Conservation (phyloP, 2,888 invertebrate genomes). For the Pollenia amentaria region DNA sequence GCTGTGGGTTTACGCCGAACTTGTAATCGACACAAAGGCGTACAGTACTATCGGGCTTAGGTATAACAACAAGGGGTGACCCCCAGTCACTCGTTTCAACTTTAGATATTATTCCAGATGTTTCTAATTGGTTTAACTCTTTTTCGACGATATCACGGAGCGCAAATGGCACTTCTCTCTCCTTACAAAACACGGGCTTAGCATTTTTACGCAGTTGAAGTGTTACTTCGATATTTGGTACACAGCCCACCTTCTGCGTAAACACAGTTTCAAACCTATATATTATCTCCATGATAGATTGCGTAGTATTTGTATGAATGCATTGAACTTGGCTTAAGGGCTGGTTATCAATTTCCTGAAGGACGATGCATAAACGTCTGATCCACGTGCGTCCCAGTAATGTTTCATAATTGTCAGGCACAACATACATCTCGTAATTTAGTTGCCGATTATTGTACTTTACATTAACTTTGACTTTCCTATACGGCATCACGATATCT, state of each 20-base stretch:
- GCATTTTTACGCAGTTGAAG: constrained; percentile 42
- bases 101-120: constrained; percentile 51
- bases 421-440: no score
- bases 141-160: no score
- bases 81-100: constrained; percentile 52
- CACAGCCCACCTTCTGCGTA: constrained; percentile 41
- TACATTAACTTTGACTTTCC: constrained; percentile 28
- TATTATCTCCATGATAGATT: constrained; percentile 1
- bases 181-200: constrained; percentile 43
- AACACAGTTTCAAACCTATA: constrained; percentile 25
- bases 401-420: no score
- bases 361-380: constrained; percentile 38
- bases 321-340: not conserved
- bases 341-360: constrained; percentile 17
- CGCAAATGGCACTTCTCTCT: constrained; percentile 64
- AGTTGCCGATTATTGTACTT: constrained; percentile 36
- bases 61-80: constrained; percentile 51
- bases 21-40: constrained; percentile 59
- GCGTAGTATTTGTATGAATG: not conserved
- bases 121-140: constrained; percentile 36
- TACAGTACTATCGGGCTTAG: constrained; percentile 37
- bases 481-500: constrained; percentile 36
- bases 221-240: constrained; percentile 46
- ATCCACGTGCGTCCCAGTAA: no score
- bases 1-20: constrained; percentile 46